Evolutionary conservation across 2,888 invertebrate genomes (phyloP), one percentile per base, ranked within the genome.

Genomic region (Neuroscelio doddi): DNA sequence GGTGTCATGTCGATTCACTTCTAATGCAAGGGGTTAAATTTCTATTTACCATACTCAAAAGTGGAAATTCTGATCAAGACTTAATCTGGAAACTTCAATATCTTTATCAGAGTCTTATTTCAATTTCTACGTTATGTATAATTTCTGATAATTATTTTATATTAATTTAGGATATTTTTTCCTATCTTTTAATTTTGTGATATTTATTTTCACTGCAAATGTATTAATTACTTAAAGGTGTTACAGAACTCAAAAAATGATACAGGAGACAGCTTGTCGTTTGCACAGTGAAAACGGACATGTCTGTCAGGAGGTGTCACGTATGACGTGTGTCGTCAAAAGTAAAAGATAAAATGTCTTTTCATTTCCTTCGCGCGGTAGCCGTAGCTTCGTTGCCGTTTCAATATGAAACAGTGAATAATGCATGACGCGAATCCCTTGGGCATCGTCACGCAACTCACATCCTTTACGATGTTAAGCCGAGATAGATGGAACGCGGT

Each of bases 401-500:
- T 80, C 78, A 79, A 78, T 79, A 80, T 75, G 74, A 75, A 74
- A 73, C 66, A 57, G 77, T 77, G 78, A 78, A 80, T 79, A 79
- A 78, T 77, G 78, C 79, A 80, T 80, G 77, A 62, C 75, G 70
- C 74, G 72, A 69, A 70, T 75, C 72, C 68, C 68, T 27, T 64
- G 67, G 69, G 69, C 75, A 75, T 78, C 75, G 74, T 78, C 75
- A 77, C 77, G 76, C 77, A 69, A 74, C 74, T 78, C 77, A 74
- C 79, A 79, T 78, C 75, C 74, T 75, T 66, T 53, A 64, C 79
- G 79, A 80, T 80, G 75, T 77, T 79, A 77, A 79, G 78, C 76
- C 69, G 75, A 79, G 80, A 80, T 80, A 80, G 77, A 80, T 79
- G 73, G 79, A 71, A 80, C 78, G 79, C 75, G 74, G 72, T 75